These are phyloP conservation scores for Gorsachius magnificus DNA, from an alignment of 2,797 vertebrate species.

Conservation along the genomic window DNA sequence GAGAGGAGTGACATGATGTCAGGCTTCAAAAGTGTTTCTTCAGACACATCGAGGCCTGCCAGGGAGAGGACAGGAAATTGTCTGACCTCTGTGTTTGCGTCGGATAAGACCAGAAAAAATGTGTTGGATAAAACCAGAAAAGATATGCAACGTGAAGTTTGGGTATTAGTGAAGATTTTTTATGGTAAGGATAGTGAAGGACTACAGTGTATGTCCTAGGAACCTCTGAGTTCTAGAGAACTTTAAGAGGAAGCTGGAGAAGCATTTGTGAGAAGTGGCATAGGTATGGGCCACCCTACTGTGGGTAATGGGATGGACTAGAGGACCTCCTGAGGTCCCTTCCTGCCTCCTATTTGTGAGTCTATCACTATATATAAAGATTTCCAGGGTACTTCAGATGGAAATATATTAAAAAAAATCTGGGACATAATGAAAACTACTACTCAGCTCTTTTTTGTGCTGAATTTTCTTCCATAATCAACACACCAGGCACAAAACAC, in stretches of 20 bases:
- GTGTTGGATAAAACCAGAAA: not conserved
- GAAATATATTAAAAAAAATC: not conserved
- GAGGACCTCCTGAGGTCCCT: not conserved
- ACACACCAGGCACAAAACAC: not conserved
- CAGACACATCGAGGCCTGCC: not conserved
- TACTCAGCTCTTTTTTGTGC: not conserved
- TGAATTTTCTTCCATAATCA: not conserved
- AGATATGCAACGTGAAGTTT: not conserved
- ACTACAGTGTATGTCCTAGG: not conserved
- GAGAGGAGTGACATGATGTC: not conserved
- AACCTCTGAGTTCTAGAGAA: not conserved
- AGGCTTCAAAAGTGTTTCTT: not conserved
- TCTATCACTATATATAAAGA: not conserved
- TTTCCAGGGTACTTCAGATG: not conserved
- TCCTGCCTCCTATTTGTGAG: not conserved
- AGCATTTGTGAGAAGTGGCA: not conserved
- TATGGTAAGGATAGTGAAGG: not conserved
- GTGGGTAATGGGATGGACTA: not conserved
- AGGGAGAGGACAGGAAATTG: conserved; percentile 23
- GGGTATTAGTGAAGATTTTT: not conserved
- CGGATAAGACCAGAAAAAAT: not conserved
- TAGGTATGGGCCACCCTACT: not conserved
- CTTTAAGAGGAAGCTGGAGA: not conserved
- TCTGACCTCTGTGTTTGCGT: not conserved
- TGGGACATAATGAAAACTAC: not conserved